These are phyloP conservation scores for Thaumatotibia leucotreta DNA, from an alignment of 1,140 invertebrate species.

Conservation along the genomic window DNA sequence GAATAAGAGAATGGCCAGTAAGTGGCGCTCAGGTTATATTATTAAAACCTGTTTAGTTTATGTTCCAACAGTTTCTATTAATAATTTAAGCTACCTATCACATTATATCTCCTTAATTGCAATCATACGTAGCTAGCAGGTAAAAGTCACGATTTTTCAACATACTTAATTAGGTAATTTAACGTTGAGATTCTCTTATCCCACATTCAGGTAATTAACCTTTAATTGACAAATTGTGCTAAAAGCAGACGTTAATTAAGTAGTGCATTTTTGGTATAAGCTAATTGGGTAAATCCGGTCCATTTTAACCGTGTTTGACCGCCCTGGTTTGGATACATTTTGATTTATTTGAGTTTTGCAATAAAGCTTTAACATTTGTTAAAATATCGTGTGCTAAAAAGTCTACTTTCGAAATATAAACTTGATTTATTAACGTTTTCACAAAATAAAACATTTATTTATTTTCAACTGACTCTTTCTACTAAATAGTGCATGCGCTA, in stretches of 20 bases:
- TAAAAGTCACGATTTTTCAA: not conserved
- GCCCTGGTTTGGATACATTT: not conserved
- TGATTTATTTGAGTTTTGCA: slow-evolving; percentile 5
- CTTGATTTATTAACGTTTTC: not conserved
- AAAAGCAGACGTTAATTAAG: slow-evolving; percentile 1
- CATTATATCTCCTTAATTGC: too few relatives aligned
- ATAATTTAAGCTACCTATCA: too few relatives aligned
- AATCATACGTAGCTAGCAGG: too few relatives aligned
- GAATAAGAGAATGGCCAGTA: too few relatives aligned
- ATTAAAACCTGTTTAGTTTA: too few relatives aligned
- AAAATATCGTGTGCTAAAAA: not conserved
- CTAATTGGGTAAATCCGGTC: slow-evolving; percentile 4
- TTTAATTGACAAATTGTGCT: slow-evolving; percentile 1
- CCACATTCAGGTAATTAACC: not conserved
- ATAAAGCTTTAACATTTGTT: slow-evolving; percentile 2
- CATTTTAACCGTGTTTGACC: not conserved
- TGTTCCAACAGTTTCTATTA: too few relatives aligned
- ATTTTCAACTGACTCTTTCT: too few relatives aligned
- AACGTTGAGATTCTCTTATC: not conserved
- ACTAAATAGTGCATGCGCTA: too few relatives aligned
- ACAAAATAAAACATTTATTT: not conserved
- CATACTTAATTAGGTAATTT: not conserved
- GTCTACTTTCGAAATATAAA: not conserved
- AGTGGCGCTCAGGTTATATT: too few relatives aligned
- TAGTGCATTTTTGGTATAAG: slow-evolving; percentile 2